These are phyloP conservation scores for Athalia circularis DNA, from an alignment of 2,888 invertebrate genomes.

Conservation along the genomic window DNA sequence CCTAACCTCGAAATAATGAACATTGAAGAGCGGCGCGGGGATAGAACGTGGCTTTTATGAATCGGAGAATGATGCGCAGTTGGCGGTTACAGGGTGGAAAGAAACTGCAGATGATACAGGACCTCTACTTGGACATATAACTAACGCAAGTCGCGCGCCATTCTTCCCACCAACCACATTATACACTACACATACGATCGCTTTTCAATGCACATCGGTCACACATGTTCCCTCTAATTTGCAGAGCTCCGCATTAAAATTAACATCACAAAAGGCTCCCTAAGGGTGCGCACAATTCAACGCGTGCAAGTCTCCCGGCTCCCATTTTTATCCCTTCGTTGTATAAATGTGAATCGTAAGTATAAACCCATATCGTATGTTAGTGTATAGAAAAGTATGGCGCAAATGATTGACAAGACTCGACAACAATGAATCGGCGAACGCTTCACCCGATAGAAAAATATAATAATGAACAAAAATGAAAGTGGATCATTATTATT, in stretches of 20 bases:
- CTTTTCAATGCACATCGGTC: conserved; percentile 33
- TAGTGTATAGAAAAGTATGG: not conserved
- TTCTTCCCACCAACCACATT: conserved; percentile 1
- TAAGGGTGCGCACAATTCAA: conserved; percentile 17
- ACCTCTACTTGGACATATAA: not conserved
- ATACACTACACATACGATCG: not conserved
- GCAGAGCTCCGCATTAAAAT: conserved; percentile 20
- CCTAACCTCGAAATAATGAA: no score
- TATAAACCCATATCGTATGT: conserved; percentile 14
- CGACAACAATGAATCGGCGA: no score
- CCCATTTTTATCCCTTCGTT: conserved; percentile 20
- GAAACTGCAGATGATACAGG: no score
- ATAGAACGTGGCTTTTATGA: no score
- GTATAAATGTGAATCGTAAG: conserved; percentile 13
- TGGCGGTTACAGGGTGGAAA: no score
- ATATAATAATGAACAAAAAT: no score
- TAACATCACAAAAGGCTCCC: conserved; percentile 39
- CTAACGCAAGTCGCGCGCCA: conserved; percentile 13
- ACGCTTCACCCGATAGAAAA: no score
- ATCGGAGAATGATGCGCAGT: no score
- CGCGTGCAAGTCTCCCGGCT: conserved; percentile 27
- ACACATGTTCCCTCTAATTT: conserved; percentile 41
- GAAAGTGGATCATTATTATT: no score
- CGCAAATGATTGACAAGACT: no score
- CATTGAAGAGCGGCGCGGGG: no score